Base-by-base conservation (phyloP, 2,888 invertebrate genomes). In the Eremobia ochroleuca region DNA sequence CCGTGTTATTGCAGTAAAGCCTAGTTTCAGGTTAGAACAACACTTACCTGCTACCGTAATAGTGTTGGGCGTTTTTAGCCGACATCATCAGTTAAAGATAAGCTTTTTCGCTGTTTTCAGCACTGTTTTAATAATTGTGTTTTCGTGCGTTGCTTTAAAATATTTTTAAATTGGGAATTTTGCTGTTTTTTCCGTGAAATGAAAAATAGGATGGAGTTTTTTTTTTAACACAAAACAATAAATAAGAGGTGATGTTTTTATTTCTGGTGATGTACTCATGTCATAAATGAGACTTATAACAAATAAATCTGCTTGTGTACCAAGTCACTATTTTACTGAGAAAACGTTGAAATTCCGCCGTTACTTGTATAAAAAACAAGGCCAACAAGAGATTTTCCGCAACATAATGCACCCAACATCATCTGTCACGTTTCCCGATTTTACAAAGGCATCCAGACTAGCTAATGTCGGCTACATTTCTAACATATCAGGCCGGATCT, bases 1-100 rank as follows among this genome's bases (percentile, higher is more conserved):
- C 89, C 90, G 87, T 91, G 90, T 91, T 92, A 90, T 85, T 89
- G 92, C 92, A 92, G 91, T 92, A 92, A 92, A 92, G 92, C 91
- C 92, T 94, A 93, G 94, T 93, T 93, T 92, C 90, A 91, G 89
- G 89, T 82, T 83, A 82, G 80, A 85, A 78, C 81, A 90, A 87
- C 90, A 91, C 90, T 92, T 92, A 87, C 87, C 66, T 72, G 67
- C 73, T 52, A 9, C 71, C 62, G 80, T 87, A 80, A 85, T 87
- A 87, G 87, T 86, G 88, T 82, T 78, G 76, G 72, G 81, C 79
- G 73, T 78, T 88, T 87, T 87, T 84, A 76, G 80, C 76, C 59
- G 59, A 61, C 83, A 76, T 88, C 83, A 87, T 85, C 88, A 79
- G 85, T 78, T 72, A 66, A 76, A 81, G 77, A 81, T 83, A 76